A percentile compares a stretch with the other conserved stretches of the same genome.
Evolutionary conservation across 2,113 vertebrate species (phyloP).

Genomic region (Phoenicopterus ruber): DNA sequence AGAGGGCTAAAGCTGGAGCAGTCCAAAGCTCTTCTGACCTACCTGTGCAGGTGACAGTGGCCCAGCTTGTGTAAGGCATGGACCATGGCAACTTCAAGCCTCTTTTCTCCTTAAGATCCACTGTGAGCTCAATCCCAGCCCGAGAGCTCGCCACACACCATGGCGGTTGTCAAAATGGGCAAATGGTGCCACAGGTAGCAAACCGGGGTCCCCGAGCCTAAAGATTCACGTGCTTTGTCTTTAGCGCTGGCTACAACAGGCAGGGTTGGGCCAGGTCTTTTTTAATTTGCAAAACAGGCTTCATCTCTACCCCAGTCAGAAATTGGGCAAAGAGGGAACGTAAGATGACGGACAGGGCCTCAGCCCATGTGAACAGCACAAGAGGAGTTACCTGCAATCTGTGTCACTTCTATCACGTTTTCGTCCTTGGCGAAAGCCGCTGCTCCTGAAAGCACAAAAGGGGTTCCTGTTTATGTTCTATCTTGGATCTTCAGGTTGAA

Average conservation of each 20-base stretch:
- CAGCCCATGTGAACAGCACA: not conserved
- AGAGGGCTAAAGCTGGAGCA: not conserved
- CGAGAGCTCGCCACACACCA: not conserved
- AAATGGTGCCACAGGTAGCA: not conserved
- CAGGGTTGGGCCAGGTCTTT: not conserved
- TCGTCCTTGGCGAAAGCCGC: not conserved
- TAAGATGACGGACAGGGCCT: not conserved
- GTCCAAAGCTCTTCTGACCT: not conserved
- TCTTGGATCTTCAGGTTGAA: not conserved
- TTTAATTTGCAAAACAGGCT: not conserved
- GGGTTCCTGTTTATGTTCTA: not conserved
- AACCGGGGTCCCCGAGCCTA: not conserved
- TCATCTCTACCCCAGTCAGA: not conserved
- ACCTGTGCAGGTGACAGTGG: not conserved
- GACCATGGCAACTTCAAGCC: not conserved
- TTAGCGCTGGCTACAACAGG: not conserved
- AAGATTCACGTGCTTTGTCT: not conserved
- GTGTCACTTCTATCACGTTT: not conserved
- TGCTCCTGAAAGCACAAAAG: slow-evolving; percentile 57
- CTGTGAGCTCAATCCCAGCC: not conserved
- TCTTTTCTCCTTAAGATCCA: not conserved
- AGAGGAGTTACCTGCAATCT: slow-evolving; percentile 40
- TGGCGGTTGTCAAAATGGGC: not conserved
- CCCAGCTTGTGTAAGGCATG: too few relatives aligned
- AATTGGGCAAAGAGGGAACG: not conserved